Evolutionary conservation across 1,140 invertebrate species (phyloP).

Genomic region (Drosophila quadrilineata): DNA sequence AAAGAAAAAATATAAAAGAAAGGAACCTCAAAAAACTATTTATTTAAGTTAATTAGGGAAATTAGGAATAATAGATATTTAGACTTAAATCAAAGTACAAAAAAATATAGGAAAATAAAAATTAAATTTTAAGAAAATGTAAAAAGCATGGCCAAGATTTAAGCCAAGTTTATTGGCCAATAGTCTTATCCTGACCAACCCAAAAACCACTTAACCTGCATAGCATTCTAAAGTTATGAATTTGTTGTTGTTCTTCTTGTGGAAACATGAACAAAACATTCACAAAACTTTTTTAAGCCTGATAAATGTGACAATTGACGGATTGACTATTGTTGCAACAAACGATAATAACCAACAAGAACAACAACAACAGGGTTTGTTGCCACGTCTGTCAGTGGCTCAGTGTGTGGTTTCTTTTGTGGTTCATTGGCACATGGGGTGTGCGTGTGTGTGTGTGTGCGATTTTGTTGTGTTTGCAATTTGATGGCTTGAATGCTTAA

Average conservation of each 20-base stretch:
- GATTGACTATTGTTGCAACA: slow-evolving; percentile 15
- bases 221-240: slow-evolving; percentile 9
- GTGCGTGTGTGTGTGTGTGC: background rate
- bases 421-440: slow-evolving; percentile 23
- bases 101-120: too few species aligned
- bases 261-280: slow-evolving; percentile 25
- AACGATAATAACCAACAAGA: too few species aligned
- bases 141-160: too few species aligned
- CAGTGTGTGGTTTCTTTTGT: slow-evolving; percentile 3
- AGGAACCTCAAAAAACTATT: too few species aligned
- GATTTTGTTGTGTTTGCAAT: background rate
- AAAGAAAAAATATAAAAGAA: too few species aligned
- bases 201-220: slow-evolving; percentile 36
- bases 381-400: background rate
- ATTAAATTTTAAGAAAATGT: too few species aligned
- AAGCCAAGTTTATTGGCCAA: background rate
- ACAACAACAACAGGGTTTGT: background rate
- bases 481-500: slow-evolving; percentile 40
- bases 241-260: background rate
- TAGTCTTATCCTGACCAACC: slow-evolving; percentile 11
- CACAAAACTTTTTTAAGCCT: slow-evolving; percentile 29
- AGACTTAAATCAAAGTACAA: too few species aligned
- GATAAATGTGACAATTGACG: slow-evolving; percentile 44
- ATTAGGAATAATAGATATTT: too few species aligned
- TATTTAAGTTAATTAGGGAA: too few species aligned